Evolutionary conservation across 2,113 vertebrate genomes (phyloP).

Genomic region (Corythornis madagascariensis): DNA sequence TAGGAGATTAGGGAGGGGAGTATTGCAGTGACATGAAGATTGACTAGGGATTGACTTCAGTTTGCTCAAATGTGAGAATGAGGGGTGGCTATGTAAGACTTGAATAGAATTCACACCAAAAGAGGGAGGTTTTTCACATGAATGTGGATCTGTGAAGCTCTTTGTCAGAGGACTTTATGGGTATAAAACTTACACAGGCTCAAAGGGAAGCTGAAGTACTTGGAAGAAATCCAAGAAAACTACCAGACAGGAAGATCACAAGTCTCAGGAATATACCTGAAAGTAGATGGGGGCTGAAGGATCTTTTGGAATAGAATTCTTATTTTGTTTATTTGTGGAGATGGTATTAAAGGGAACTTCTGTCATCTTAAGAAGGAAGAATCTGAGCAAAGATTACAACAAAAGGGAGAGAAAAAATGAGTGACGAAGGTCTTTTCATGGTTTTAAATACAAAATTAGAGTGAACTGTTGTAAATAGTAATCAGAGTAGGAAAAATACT

Average conservation of each 20-base stretch:
- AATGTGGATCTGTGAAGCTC: background rate
- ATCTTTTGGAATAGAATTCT: background rate
- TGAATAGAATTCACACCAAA: background rate
- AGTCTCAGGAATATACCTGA: background rate
- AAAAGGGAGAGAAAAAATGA: background rate
- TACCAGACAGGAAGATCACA: background rate
- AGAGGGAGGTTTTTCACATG: background rate
- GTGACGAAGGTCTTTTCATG: background rate
- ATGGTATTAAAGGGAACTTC: background rate
- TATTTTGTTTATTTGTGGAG: background rate
- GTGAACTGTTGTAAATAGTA: background rate
- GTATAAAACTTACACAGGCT: background rate
- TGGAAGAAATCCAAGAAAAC: background rate
- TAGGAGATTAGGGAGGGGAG: no score
- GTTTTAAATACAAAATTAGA: background rate
- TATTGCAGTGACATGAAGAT: background rate
- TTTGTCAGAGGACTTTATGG: background rate
- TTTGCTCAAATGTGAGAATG: background rate
- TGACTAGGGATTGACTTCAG: background rate
- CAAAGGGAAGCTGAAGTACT: background rate
- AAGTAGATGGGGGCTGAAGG: background rate
- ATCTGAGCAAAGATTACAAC: background rate
- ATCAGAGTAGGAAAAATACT: background rate
- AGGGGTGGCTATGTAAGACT: background rate
- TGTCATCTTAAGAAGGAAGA: background rate